Evolutionary conservation across 1,140 invertebrate genomes (phyloP).

Genomic region (Mylabris phalerata): DNA sequence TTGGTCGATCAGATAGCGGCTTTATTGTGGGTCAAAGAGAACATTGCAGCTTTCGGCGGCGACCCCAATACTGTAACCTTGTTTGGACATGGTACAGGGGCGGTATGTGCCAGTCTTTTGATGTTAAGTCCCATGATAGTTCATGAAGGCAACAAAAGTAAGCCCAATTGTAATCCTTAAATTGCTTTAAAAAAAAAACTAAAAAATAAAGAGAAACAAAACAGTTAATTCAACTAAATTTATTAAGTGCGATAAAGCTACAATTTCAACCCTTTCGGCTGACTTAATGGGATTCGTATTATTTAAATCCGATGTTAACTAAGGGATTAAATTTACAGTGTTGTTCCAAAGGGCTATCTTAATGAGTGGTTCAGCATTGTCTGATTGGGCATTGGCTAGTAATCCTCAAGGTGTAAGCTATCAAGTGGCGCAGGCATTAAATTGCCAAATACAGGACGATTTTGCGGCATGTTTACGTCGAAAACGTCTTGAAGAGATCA

Average conservation of each 20-base stretch:
- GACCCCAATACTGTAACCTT: constrained; percentile 78
- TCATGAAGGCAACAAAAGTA: constrained; percentile 28
- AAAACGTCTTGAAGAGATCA: constrained; percentile 59
- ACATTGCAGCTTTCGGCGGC: constrained; percentile 79
- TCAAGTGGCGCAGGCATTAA: constrained; percentile 71
- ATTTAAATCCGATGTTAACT: not conserved
- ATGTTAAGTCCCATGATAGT: constrained; percentile 71
- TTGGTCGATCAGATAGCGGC: constrained; percentile 83
- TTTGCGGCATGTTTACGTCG: constrained; percentile 58
- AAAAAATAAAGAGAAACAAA: not conserved
- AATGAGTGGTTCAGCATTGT: constrained; percentile 89
- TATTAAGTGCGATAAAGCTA: too few species aligned
- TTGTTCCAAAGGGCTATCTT: constrained; percentile 88
- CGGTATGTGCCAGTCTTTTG: constrained; percentile 83
- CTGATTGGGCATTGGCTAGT: constrained; percentile 79
- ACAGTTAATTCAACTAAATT: too few species aligned
- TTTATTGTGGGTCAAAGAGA: constrained; percentile 80
- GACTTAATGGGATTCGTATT: not conserved
- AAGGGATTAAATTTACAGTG: constrained; percentile 47
- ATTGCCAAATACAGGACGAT: constrained; percentile 59
- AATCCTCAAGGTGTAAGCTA: constrained; percentile 71
- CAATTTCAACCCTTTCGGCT: too few species aligned
- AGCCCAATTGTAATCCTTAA: not conserved
- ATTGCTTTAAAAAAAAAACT: not conserved
- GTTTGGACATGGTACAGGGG: constrained; percentile 90